phyloP scores from a whole-genome alignment of 2,113 vertebrate genomes.

The Dicerorhinus sumatrensis region DNA sequence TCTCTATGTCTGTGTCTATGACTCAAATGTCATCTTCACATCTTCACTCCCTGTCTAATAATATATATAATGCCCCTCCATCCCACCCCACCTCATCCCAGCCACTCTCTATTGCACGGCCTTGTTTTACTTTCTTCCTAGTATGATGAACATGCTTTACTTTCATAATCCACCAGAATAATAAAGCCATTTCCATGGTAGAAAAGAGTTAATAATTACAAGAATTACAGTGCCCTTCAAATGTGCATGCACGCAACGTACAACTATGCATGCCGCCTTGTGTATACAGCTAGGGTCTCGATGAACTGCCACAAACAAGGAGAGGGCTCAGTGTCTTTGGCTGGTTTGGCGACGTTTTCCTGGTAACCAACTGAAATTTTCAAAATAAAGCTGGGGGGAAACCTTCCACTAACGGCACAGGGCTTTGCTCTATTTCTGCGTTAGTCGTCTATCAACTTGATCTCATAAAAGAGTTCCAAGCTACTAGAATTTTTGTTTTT shows the following conservation, averaged over 20 bases:
- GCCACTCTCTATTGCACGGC: not conserved
- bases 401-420: not conserved
- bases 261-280: accelerated
- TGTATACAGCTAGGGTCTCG: not conserved
- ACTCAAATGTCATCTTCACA: not conserved
- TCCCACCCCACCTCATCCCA: not conserved
- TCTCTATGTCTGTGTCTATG: not conserved
- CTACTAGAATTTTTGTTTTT: not conserved
- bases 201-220: not conserved
- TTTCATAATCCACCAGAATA: not conserved
- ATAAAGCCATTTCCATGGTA: not conserved
- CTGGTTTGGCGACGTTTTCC: not conserved
- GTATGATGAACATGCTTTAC: not conserved
- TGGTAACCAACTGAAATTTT: not conserved
- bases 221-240: not conserved
- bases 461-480: not conserved
- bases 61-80: too few relatives aligned
- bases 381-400: not conserved
- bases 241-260: not conserved
- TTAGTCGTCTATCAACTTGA: not conserved
- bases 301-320: not conserved
- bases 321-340: not conserved
- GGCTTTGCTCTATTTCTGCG: not conserved
- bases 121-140: not conserved
- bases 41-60: too few relatives aligned